Base-by-base conservation (phyloP, 2,888 invertebrate species). In the Gryllus longicercus region DNA sequence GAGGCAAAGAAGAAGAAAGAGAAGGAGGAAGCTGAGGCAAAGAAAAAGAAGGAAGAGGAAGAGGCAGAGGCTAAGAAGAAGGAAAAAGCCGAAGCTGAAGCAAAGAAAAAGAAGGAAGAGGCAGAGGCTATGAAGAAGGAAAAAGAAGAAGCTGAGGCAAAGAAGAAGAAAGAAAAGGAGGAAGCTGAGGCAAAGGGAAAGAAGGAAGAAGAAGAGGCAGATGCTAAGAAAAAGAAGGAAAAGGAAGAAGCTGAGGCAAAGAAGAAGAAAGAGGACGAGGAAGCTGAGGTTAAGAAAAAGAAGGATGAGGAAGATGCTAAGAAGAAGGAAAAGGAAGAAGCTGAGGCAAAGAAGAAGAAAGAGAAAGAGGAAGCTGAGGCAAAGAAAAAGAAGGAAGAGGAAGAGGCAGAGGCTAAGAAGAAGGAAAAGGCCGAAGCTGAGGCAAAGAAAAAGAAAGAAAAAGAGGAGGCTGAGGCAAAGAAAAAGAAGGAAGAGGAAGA, bases 201-300 rank as follows among this genome's bases (percentile, higher is more conserved):
- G 18, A 78, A 23, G 14, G 50, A 49, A 49, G 79, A 77, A 38
- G 79, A 49, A 74, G 81, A 82, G 49, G 75, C 79, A 23, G 77
- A 81, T 0, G 82, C 81, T 74, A 80, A 80, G 16, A 79, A 81
- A 75, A 77, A 82, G 75, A 80, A 79, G 63, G 77, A 50, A 75
- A 81, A 81, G 63, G 76, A 49, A 75, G 78, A 81, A 81, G 49
- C 23, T 38, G 25, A 21, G 49, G n/a, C 49, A 25, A 83, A 74
- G 78, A 75, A 38, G 82, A 83, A 11, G 82, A 83, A 74, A 79
- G 80, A n/a, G 77, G 81, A 50, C 10, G 81, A 76, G 75, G 77
- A 78, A 74, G 80, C 38, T 38, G 38, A 38, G 5, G 74, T 16
- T 0, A 23, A 21, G 51, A 10, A 78, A 75, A 75, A 75, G 18